A percentile compares a stretch with the other conserved stretches of the same genome.
Evolutionary conservation across 2,888 invertebrate species (phyloP).

Genomic region (Crossocerus cetratus): DNA sequence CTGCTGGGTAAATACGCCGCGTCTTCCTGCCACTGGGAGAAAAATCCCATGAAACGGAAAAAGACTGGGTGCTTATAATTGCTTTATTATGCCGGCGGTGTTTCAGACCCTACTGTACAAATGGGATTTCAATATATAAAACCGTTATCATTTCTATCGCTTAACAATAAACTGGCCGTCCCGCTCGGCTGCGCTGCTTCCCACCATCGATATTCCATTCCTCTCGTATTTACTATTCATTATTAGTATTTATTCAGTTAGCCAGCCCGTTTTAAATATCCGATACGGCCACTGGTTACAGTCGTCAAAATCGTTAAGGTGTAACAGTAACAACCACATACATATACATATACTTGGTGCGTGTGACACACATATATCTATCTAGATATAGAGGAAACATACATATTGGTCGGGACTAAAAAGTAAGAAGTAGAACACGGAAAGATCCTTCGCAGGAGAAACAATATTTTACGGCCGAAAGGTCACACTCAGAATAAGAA

Average conservation of each 20-base stretch:
- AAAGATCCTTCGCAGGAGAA: too few species aligned
- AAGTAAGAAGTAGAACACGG: too few species aligned
- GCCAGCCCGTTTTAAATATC: conserved; percentile 49
- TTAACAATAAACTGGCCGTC: conserved; percentile 49
- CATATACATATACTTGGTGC: conserved; percentile 42
- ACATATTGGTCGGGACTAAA: too few species aligned
- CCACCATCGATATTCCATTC: conserved; percentile 55
- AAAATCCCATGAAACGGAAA: conserved; percentile 10
- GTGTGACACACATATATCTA: conserved; percentile 15
- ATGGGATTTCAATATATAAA: conserved; percentile 55
- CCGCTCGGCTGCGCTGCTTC: conserved; percentile 2
- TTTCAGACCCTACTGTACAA: conserved; percentile 36
- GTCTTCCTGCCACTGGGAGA: background rate
- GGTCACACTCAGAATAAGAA: too few species aligned
- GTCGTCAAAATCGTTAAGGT: background rate
- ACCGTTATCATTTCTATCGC: conserved; percentile 47
- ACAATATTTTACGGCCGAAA: too few species aligned
- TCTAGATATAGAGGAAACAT: background rate
- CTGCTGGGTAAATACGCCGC: background rate
- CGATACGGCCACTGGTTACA: conserved; percentile 14
- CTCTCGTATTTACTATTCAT: conserved; percentile 45
- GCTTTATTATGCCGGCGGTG: conserved; percentile 48
- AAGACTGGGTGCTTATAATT: conserved; percentile 42
- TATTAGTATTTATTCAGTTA: too few species aligned
- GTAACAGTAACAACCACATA: background rate